A percentile compares a stretch with the other conserved stretches of the same genome.
Conservation (phyloP, 2,797 vertebrate species). For the Zalophus californianus region DNA sequence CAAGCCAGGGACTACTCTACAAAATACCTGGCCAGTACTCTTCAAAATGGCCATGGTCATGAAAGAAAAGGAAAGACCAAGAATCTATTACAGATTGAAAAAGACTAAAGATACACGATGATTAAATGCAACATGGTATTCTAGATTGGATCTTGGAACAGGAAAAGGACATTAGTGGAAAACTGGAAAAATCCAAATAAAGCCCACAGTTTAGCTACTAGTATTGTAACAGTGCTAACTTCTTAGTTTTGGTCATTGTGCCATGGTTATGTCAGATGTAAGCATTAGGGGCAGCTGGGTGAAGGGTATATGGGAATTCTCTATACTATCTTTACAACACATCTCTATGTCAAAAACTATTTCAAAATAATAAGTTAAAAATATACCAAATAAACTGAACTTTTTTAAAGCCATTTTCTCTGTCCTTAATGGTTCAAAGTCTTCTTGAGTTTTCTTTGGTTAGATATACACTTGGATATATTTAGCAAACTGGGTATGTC, state of each 20-base stretch:
- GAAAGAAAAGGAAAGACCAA: not conserved
- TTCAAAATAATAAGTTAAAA: constrained; percentile 10
- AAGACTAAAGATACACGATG: not conserved
- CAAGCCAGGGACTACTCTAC: not conserved
- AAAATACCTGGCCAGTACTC: not conserved
- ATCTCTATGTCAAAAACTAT: not conserved
- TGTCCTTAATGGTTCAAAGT: not conserved
- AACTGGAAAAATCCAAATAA: not conserved
- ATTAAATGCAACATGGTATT: not conserved
- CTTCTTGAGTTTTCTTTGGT: not conserved
- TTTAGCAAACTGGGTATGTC: not conserved
- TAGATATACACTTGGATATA: not conserved
- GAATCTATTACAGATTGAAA: not conserved
- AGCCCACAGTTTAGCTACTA: not conserved
- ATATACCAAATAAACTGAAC: not conserved
- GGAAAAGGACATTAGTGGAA: not conserved
- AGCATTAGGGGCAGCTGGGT: not conserved
- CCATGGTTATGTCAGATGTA: not conserved
- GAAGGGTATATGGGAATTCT: not conserved
- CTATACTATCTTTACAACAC: not conserved
- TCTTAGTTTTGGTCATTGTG: not conserved
- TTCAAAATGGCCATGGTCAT: not conserved
- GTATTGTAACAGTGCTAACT: not conserved
- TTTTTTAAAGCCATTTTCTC: not conserved
- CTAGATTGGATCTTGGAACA: not conserved